Evolutionary conservation across 2,113 vertebrate species (phyloP).

Genomic region (Lepisosteus osseus): DNA sequence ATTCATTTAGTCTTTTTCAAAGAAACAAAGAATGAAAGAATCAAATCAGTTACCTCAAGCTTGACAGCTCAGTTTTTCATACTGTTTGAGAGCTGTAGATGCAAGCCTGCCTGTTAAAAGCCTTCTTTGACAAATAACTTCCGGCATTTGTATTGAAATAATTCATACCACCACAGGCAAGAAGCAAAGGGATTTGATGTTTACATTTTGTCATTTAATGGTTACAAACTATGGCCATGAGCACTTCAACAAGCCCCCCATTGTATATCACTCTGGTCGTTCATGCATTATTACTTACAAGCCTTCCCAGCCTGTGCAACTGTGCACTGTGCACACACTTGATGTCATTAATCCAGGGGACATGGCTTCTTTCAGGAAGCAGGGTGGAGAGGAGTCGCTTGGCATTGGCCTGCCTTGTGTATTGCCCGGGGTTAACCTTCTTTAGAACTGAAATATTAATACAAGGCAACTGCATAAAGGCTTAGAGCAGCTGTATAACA

Average conservation of each 20-base stretch:
- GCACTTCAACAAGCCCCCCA: not conserved
- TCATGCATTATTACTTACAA: slow-evolving; percentile 3
- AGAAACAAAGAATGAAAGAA: too few species aligned
- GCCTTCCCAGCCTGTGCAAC: not conserved
- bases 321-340: not conserved
- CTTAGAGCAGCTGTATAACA: not conserved
- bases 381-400: not conserved
- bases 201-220: not conserved
- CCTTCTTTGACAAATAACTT: too few species aligned
- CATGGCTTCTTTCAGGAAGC: not conserved
- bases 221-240: not conserved
- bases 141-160: too few species aligned
- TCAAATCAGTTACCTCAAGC: too few species aligned
- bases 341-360: not conserved
- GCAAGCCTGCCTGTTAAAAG: too few species aligned
- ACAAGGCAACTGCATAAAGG: not conserved
- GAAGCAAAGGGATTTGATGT: not conserved
- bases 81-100: too few species aligned
- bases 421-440: not conserved
- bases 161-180: not conserved
- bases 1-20: too few species aligned
- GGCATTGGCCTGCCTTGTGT: not conserved
- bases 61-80: too few species aligned
- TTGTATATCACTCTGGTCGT: not conserved
- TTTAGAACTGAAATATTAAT: slow-evolving; percentile 1